Evolutionary conservation across 2,797 vertebrate genomes (phyloP).

Genomic region (Lepilemur ruficaudatus): DNA sequence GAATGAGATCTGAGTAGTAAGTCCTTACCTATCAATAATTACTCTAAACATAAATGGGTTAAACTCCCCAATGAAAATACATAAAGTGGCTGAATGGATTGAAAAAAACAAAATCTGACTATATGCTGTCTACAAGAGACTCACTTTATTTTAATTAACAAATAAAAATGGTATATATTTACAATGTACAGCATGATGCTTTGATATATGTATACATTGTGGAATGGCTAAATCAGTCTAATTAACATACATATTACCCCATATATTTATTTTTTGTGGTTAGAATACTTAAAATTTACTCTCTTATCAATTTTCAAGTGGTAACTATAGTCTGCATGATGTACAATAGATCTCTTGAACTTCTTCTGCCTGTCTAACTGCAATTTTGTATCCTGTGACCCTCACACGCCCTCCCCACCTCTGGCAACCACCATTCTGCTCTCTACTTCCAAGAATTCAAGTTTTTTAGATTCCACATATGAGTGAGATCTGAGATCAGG

Average conservation of each 20-base stretch:
- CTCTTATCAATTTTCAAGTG: not conserved
- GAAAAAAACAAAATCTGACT: not conserved
- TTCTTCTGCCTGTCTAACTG: not conserved
- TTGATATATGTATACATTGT: not conserved
- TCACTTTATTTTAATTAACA: not conserved
- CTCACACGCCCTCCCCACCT: not conserved
- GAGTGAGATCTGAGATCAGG: not conserved
- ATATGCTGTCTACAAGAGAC: not conserved
- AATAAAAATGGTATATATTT: not conserved
- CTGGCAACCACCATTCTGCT: not conserved
- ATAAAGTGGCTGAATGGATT: not conserved
- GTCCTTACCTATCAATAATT: not conserved
- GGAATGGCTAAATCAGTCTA: not conserved
- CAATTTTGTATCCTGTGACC: not conserved
- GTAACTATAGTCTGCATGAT: not conserved
- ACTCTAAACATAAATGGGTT: not conserved
- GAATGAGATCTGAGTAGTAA: not conserved
- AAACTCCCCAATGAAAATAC: not conserved
- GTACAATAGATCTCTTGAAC: not conserved
- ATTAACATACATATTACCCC: not conserved
- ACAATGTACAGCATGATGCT: not conserved
- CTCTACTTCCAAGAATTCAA: not conserved
- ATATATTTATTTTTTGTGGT: not conserved
- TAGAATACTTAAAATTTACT: not conserved
- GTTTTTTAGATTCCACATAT: not conserved